Base-by-base conservation (phyloP, 1,140 invertebrate genomes). In the Papilio xuthus region DNA sequence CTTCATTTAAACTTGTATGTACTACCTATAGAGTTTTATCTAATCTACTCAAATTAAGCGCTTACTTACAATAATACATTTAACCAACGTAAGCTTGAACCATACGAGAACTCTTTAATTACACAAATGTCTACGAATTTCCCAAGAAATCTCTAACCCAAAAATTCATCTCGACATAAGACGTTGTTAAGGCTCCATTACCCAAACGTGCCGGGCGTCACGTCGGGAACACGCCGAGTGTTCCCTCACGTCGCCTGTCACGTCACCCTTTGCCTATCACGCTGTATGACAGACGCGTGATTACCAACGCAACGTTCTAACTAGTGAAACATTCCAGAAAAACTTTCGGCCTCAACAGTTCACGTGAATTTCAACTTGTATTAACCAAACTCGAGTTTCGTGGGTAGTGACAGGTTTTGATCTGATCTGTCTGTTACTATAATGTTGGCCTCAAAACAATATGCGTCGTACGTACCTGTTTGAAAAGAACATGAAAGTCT, bases 251-350 rank as follows among this genome's bases (percentile, higher is more conserved):
- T 47, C 71, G 41, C 42, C 76, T 69, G 76, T 70, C 71, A 79
- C 53, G 63, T 53, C 76, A 82, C 77, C 78, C 81, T 72, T 74
- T 77, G 63, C 69, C 71, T 81, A 76, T 80, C 70, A 80, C 44
- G 76, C 70, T 50, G 47, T 82, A 80, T 81, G 82, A 82, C 84
- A 85, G 72, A 77, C 67, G 37, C 80, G 63, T 82, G 82, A 83
- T 82, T 81, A 79, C 80, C 74, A 37, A 73, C 78, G 77, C 74
- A 80, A 75, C 78, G 60, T 81, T 44, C 77, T 80, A 84, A 84
- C 80, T 79, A 78, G 79, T 56, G 50, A 71, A 47, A 44, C 18
- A 75, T 75, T 75, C 4, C 26, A 75, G 18, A 75, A 75, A 75
- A 75, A 75, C 23, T 56, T 56, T 60, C 69, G 42, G 73, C 47